Base-by-base conservation (phyloP, 2,113 vertebrate genomes). In the Syngnathus floridae region DNA sequence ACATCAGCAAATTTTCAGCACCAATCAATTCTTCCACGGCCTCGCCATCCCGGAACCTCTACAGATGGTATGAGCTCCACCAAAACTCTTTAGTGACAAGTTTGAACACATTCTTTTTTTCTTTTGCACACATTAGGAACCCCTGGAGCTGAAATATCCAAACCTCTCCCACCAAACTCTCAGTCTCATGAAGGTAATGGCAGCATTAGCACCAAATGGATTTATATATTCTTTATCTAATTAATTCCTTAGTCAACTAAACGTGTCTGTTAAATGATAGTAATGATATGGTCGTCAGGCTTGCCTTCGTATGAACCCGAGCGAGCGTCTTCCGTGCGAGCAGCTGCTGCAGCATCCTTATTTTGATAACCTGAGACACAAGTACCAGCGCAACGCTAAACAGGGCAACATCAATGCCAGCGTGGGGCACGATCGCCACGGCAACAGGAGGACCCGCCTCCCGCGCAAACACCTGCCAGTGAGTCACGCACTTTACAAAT, bases 1-100 rank as follows among this genome's bases (percentile, higher is more conserved):
- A 63, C 96, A 99, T 84, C 95, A 98, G 88, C 95, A 97, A 79
- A 93, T 94, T 22, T 98, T 99, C 87, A 97, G 93, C 89, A 93
- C 77, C 61, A 98, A 99, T 91, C 95, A 97, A 80, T 98, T 95
- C 88, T 98, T 99, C 90, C 93, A 90, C 1, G 96, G 95, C 4
- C 91, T 97, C 17, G 92, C 91, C 76, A 94, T 99, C 80, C 96
- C 95, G 2, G 95, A 96, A 76, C 93, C 94, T 0, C 91, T 93
- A 49, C 93, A 91, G 72, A 91, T 88, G 95, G 96, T 96, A 81
- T 92, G 92, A 22, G 14, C 26, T 13, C 3, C 21, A 54, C 11
- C 1, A 16, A 16, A 55, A 31, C 22, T 55, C 52, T 10, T 12
- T 1, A 21, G 13, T 61, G 36, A 38, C 10, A 19, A 11, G 36